phyloP scores from a whole-genome alignment of 2,797 vertebrate species.

The Acanthurus tractus region DNA sequence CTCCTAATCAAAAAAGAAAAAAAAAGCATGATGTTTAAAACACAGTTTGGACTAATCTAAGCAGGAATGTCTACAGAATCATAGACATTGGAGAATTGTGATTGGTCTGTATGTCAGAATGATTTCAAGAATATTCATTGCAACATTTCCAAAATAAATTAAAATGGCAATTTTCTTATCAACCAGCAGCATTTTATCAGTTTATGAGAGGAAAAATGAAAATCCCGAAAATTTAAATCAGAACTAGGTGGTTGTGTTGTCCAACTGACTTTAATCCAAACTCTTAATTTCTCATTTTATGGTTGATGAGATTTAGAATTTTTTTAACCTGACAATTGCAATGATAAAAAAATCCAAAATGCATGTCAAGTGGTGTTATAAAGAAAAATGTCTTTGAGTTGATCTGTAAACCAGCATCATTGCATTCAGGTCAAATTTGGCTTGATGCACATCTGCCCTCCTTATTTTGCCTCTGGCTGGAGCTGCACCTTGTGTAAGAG shows the following conservation, averaged over 20 bases:
- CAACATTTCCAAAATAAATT: slow-evolving; percentile 13
- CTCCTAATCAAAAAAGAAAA: slow-evolving; percentile 63
- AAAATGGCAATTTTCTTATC: slow-evolving; percentile 19
- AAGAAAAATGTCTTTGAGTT: neutral
- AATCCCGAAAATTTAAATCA: slow-evolving; percentile 14
- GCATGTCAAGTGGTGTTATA: neutral
- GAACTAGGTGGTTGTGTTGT: neutral
- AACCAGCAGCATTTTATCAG: neutral
- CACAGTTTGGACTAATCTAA: slow-evolving; percentile 61
- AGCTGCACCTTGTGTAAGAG: neutral
- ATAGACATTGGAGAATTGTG: slow-evolving; percentile 26
- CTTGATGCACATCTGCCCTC: neutral
- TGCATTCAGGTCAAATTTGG: neutral
- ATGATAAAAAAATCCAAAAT: neutral
- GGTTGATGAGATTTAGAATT: slow-evolving; percentile 20
- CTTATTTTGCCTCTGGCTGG: neutral
- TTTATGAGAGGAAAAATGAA: slow-evolving; percentile 17
- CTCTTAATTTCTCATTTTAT: too few relatives aligned
- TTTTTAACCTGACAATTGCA: slow-evolving; percentile 11
- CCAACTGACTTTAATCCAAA: slow-evolving; percentile 15
- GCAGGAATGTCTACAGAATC: slow-evolving; percentile 34
- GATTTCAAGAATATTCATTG: slow-evolving; percentile 44
- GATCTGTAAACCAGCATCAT: neutral
- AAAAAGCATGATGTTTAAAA: slow-evolving; percentile 43
- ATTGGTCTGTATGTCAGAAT: slow-evolving; percentile 33